Conservation (phyloP, 92 coral and sea anemone species). For the Parazoanthus atlanticus region DNA sequence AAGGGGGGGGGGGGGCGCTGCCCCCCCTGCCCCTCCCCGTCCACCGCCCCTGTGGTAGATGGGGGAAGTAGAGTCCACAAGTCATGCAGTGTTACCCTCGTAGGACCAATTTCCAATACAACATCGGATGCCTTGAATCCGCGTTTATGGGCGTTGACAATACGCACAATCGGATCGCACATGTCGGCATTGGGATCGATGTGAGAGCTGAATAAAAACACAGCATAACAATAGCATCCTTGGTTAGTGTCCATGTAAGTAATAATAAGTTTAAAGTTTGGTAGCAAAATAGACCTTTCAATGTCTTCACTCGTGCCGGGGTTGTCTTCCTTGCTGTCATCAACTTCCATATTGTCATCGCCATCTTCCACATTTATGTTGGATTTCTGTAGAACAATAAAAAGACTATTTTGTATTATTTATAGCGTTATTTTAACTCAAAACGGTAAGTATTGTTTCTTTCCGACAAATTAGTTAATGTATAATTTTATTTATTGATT, state of each 20-base stretch:
- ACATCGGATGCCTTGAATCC: conserved; percentile 21
- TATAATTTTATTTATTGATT: too few species aligned
- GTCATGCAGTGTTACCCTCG: conserved; percentile 10
- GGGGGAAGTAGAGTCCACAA: conserved; percentile 16
- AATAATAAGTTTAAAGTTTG: too few species aligned
- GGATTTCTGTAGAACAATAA: neutral
- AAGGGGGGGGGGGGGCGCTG: too few species aligned
- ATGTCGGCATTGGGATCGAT: neutral
- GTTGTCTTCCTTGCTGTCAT: neutral
- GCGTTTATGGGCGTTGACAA: neutral
- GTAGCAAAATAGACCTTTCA: neutral
- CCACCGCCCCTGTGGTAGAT: neutral
- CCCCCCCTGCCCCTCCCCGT: too few species aligned
- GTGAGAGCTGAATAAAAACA: too few species aligned
- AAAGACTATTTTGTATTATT: too few species aligned
- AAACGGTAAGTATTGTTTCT: too few species aligned
- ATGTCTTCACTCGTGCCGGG: neutral
- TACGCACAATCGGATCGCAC: neutral
- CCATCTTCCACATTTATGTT: neutral
- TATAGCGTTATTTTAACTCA: too few species aligned
- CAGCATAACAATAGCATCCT: too few species aligned
- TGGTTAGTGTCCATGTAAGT: too few species aligned
- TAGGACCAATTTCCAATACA: conserved; percentile 10
- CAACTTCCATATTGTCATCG: neutral
- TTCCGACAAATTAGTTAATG: too few species aligned